A percentile compares a stretch with the other conserved stretches of the same genome.
phyloP scores from a whole-genome alignment of 2,888 invertebrate genomes.

The Ommatoiulus sabulosus region DNA sequence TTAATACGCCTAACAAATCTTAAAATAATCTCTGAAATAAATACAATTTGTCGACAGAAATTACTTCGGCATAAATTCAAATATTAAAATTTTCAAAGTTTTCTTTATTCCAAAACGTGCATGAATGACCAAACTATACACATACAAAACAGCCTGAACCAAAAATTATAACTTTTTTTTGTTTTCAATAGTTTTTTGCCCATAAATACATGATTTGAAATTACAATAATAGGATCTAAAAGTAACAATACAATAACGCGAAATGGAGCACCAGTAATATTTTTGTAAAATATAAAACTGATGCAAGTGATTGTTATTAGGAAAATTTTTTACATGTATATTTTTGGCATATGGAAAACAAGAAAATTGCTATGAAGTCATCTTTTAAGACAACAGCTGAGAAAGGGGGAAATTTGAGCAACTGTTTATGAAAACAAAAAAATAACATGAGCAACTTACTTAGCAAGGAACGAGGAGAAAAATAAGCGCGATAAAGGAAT shows the following conservation, averaged over 20 bases:
- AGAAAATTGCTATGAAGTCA: background rate
- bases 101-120: conserved; percentile 53
- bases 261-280: conserved; percentile 10
- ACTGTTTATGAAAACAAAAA: conserved; percentile 29
- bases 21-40: background rate
- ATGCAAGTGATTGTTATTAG: background rate
- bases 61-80: background rate
- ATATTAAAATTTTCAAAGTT: conserved; percentile 45
- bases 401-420: conserved; percentile 11
- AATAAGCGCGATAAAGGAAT: conserved; percentile 11
- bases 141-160: conserved; percentile 51
- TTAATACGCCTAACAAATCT: background rate
- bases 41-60: background rate
- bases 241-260: background rate
- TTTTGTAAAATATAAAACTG: background rate
- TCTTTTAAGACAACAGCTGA: background rate
- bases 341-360: background rate
- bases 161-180: conserved; percentile 1
- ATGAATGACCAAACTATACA: conserved; percentile 47
- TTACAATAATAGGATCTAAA: background rate
- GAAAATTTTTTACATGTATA: background rate
- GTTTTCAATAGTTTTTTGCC: conserved; percentile 3
- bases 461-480: background rate
- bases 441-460: conserved; percentile 21
- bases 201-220: background rate